Evolutionary conservation across 2,113 vertebrate genomes (phyloP).

Genomic region (Pontoporia blainvillei): DNA sequence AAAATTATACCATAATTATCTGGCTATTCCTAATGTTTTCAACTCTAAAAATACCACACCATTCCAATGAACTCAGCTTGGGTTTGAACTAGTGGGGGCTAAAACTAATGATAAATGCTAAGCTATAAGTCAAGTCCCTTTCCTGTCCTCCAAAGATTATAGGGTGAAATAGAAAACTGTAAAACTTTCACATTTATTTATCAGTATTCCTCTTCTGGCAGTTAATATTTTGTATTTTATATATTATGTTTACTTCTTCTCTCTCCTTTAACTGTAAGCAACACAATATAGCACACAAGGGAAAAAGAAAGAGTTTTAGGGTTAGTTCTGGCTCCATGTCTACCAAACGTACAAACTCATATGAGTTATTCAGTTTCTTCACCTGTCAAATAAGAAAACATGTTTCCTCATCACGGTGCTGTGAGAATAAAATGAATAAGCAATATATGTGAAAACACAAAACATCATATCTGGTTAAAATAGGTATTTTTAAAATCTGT

Average conservation of each 20-base stretch:
- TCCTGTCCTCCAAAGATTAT: not conserved
- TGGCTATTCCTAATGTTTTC: not conserved
- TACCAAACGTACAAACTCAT: not conserved
- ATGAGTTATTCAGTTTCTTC: not conserved
- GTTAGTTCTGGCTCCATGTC: not conserved
- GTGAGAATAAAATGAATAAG: not conserved
- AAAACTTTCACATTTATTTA: not conserved
- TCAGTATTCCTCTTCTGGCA: not conserved
- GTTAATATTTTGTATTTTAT: not conserved
- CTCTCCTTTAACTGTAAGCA: not conserved
- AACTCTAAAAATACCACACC: not conserved
- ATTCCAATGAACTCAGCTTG: not conserved
- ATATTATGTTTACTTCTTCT: not conserved
- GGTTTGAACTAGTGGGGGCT: not conserved
- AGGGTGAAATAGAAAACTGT: not conserved
- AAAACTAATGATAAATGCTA: not conserved
- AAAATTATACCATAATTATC: not conserved
- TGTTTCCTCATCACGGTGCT: not conserved
- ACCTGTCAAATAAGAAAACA: not conserved
- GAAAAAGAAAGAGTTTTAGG: not conserved
- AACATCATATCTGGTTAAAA: not conserved
- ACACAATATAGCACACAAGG: not conserved
- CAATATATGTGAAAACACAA: not conserved
- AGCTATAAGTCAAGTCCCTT: not conserved
- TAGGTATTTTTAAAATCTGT: not conserved